These are phyloP conservation scores for Tiaroga cobitis DNA, from an alignment of 2,797 vertebrate genomes.

Conservation along the genomic window DNA sequence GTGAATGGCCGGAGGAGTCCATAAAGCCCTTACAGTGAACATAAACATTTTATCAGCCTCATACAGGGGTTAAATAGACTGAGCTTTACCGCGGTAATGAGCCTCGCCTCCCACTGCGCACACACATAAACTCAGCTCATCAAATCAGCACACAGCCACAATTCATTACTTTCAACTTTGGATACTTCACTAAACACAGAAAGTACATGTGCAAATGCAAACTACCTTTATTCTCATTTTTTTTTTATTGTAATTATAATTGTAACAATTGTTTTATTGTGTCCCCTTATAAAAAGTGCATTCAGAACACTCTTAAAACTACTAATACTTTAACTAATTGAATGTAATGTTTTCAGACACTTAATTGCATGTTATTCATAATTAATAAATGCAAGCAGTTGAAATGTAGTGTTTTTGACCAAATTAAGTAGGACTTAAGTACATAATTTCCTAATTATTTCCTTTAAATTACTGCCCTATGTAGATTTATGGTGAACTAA, in stretches of 20 bases:
- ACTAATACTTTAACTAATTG: neutral
- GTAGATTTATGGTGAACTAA: neutral
- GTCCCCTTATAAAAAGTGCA: neutral
- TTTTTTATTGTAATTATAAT: neutral
- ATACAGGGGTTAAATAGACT: constrained; percentile 77
- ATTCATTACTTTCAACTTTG: constrained; percentile 4
- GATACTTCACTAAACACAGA: neutral
- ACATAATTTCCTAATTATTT: neutral
- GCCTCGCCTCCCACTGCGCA: constrained; percentile 9
- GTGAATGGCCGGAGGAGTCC: constrained; percentile 76
- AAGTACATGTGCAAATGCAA: neutral
- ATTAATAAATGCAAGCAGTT: neutral
- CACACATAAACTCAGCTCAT: constrained; percentile 20
- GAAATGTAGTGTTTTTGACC: neutral
- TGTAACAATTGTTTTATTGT: neutral
- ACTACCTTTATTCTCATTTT: neutral
- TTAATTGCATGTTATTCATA: neutral
- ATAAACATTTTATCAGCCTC: constrained; percentile 82
- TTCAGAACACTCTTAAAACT: neutral
- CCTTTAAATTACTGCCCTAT: too few species aligned
- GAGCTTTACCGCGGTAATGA: constrained; percentile 70
- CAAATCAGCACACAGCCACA: constrained; percentile 6
- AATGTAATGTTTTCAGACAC: neutral
- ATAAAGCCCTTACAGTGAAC: constrained; percentile 83
- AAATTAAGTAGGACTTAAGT: too few species aligned